Evolutionary conservation across 2,888 invertebrate species (phyloP).

Genomic region (Arenicola marina): DNA sequence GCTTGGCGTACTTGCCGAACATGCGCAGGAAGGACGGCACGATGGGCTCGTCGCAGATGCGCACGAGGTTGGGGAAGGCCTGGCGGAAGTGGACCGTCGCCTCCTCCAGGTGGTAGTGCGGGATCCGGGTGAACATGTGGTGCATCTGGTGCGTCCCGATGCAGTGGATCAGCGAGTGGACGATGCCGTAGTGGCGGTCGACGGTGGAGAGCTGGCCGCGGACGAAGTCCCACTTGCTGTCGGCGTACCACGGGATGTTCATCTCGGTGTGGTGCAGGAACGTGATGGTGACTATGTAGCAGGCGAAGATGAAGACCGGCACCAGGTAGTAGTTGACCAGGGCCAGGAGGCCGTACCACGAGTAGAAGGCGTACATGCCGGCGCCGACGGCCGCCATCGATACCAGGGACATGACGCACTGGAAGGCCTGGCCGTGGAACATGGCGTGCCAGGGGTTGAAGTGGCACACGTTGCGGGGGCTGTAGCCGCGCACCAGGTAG

Average conservation of each 20-base stretch:
- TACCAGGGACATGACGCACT: constrained; percentile 33
- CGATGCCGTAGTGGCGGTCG: constrained; percentile 55
- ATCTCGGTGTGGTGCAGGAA: constrained; percentile 57
- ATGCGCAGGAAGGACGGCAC: constrained; percentile 47
- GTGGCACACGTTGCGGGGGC: constrained; percentile 44
- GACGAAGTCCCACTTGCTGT: constrained; percentile 51
- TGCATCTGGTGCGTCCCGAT: constrained; percentile 54
- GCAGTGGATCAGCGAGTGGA: constrained; percentile 51
- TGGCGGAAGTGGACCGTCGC: constrained; percentile 49
- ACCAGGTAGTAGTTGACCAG: constrained; percentile 44
- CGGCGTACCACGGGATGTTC: constrained; percentile 53
- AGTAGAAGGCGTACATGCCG: constrained; percentile 35
- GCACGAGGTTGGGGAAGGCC: constrained; percentile 46
- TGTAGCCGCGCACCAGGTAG: constrained; percentile 49
- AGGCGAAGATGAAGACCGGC: constrained; percentile 50
- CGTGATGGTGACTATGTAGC: constrained; percentile 52
- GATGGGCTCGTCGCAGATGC: constrained; percentile 46
- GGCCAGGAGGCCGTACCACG: constrained; percentile 34
- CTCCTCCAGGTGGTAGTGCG: constrained; percentile 56
- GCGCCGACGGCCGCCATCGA: constrained; percentile 35
- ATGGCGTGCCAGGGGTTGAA: constrained; percentile 40
- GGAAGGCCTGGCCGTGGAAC: constrained; percentile 36
- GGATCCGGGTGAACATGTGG: constrained; percentile 54
- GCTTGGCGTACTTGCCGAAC: constrained; percentile 43
- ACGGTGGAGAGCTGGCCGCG: constrained; percentile 56